These are phyloP conservation scores for Ibycter americanus DNA, from an alignment of 2,797 vertebrate species.

Conservation along the genomic window DNA sequence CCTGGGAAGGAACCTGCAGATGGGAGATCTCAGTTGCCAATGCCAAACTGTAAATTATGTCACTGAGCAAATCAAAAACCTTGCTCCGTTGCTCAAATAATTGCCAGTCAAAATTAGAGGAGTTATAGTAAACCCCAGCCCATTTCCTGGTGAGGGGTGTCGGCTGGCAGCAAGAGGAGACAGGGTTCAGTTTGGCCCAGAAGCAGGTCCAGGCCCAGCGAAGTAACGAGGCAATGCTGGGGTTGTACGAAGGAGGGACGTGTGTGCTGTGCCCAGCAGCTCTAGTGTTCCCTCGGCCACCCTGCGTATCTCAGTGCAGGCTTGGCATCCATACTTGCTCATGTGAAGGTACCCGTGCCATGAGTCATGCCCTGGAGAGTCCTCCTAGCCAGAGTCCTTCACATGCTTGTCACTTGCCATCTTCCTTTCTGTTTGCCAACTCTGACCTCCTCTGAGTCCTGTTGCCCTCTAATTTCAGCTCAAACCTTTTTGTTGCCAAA, in stretches of 20 bases:
- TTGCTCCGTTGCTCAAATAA: background rate
- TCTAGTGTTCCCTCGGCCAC: background rate
- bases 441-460: background rate
- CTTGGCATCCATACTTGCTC: background rate
- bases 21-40: background rate
- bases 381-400: accelerated
- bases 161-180: background rate
- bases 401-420: background rate
- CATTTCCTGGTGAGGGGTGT: background rate
- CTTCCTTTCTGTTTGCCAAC: background rate
- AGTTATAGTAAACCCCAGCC: background rate
- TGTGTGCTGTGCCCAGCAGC: accelerated
- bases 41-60: background rate
- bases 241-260: background rate
- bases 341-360: background rate
- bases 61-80: background rate
- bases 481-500: background rate
- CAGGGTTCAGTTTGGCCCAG: background rate
- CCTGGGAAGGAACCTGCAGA: background rate
- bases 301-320: accelerated
- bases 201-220: background rate
- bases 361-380: background rate
- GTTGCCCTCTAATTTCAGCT: background rate
- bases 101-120: background rate
- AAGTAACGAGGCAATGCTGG: background rate